These are phyloP conservation scores for Cepphus grylle DNA, from an alignment of 2,113 vertebrate species.

Conservation along the genomic window DNA sequence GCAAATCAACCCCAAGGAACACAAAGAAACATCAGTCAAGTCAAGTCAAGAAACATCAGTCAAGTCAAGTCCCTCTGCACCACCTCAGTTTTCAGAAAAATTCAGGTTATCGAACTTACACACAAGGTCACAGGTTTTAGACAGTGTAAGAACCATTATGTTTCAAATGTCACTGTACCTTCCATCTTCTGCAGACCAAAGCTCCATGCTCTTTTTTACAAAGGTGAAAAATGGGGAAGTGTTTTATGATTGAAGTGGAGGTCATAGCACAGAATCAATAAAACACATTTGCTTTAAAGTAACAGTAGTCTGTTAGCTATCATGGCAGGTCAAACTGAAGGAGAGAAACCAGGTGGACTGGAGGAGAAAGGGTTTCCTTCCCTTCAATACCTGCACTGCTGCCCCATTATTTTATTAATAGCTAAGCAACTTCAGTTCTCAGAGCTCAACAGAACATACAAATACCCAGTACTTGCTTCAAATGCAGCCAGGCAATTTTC, in stretches of 20 bases:
- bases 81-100: background rate
- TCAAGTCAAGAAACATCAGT: background rate
- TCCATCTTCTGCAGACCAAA: background rate
- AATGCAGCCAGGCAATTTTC: background rate
- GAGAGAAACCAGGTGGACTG: background rate
- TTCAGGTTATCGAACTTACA: background rate
- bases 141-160: background rate
- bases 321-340: background rate
- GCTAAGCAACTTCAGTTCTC: background rate
- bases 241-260: background rate
- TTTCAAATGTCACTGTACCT: background rate
- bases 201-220: background rate
- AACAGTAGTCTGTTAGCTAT: background rate
- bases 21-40: background rate
- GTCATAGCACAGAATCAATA: background rate
- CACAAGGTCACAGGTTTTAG: background rate
- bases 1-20: background rate
- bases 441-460: background rate
- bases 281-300: background rate
- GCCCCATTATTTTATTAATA: background rate
- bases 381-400: background rate
- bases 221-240: background rate
- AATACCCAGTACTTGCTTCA: background rate
- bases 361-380: background rate
- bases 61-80: background rate